Evolutionary conservation across 2,888 invertebrate genomes (phyloP).

Genomic region (Apamea crenata): DNA sequence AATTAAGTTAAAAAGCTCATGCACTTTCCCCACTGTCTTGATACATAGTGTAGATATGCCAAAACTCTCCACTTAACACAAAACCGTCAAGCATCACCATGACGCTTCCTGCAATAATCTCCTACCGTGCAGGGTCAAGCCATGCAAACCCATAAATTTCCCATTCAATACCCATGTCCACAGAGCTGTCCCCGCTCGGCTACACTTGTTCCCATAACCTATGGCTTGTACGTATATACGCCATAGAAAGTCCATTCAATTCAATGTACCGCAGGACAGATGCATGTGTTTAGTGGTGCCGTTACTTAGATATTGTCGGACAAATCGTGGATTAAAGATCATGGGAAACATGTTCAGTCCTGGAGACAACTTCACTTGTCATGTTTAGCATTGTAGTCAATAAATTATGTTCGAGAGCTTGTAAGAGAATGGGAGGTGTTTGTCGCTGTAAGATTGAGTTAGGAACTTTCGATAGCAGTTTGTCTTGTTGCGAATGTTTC

Average conservation of each 20-base stretch:
- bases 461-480: conserved; percentile 47
- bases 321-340: conserved; percentile 66
- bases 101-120: conserved; percentile 47
- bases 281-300: conserved; percentile 67
- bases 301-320: conserved; percentile 66
- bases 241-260: conserved; percentile 70
- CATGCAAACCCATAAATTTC: conserved; percentile 65
- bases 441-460: conserved; percentile 44
- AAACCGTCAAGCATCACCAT: conserved; percentile 21
- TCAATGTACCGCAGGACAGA: conserved; percentile 63
- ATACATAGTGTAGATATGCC: background rate
- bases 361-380: conserved; percentile 63
- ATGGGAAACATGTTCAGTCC: conserved; percentile 53
- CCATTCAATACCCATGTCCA: conserved; percentile 66
- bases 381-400: conserved; percentile 41
- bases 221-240: conserved; percentile 46
- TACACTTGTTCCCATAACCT: conserved; percentile 72
- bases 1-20: background rate
- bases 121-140: conserved; percentile 61
- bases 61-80: conserved; percentile 32
- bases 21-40: background rate
- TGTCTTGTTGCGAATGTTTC: conserved; percentile 51
- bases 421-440: conserved; percentile 40
- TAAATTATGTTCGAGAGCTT: conserved; percentile 56
- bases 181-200: conserved; percentile 66